A percentile compares a stretch with the other conserved stretches of the same genome.
Conservation (phyloP, 30 jellyfish, hydroid and myxozoan genomes). For the Aurelia aurita region DNA sequence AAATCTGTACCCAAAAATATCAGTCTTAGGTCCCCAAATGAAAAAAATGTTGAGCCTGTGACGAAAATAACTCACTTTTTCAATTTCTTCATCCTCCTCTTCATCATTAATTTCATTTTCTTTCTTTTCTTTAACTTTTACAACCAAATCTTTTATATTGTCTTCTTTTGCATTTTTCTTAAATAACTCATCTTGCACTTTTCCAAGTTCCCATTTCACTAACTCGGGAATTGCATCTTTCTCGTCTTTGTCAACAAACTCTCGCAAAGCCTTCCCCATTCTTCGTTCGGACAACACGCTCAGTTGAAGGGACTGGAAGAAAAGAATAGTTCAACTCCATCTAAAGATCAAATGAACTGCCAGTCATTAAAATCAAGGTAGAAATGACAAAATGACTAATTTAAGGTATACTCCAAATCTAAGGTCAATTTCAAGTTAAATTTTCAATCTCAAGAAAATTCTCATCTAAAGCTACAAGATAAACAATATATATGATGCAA, state of each 20-base stretch:
- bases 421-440: too few species aligned
- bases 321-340: background rate
- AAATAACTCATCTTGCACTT: conserved; percentile 71
- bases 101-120: conserved; percentile 71
- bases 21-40: background rate
- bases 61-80: conserved; percentile 47
- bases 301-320: conserved; percentile 67
- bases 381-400: too few species aligned
- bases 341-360: too few species aligned
- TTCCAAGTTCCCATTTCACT: conserved; percentile 85
- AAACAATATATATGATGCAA: too few species aligned
- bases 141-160: conserved; percentile 65
- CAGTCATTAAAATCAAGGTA: too few species aligned
- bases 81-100: conserved; percentile 78
- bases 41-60: background rate
- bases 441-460: too few species aligned
- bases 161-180: conserved; percentile 79
- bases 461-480: too few species aligned
- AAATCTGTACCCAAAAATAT: background rate
- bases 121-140: conserved; percentile 41
- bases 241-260: conserved; percentile 94
- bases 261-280: conserved; percentile 94
- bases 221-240: conserved; percentile 91
- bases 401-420: too few species aligned
- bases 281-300: conserved; percentile 89